Conservation (phyloP, 2,113 vertebrate genomes). For the Illadopsis cleaveri region DNA sequence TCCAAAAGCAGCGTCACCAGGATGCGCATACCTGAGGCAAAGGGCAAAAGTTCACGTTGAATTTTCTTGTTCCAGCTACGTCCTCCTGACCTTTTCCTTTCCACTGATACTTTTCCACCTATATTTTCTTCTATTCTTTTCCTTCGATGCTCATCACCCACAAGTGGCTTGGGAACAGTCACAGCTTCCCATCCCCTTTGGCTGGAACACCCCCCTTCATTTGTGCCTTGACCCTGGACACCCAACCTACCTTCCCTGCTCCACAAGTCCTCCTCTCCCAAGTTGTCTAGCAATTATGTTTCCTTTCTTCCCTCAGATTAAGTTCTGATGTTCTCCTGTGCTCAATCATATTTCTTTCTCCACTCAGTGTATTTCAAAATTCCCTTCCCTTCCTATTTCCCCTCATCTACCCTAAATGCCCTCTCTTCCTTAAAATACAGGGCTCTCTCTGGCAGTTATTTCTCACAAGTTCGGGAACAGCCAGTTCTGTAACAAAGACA, state of each 20-base stretch:
- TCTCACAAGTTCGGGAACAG: constrained; percentile 51
- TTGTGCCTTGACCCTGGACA: not conserved
- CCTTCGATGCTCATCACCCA: not conserved
- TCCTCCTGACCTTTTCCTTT: not conserved
- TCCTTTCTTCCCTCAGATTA: not conserved
- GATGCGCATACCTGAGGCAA: constrained; percentile 86
- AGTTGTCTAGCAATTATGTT: not conserved
- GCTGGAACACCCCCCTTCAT: not conserved
- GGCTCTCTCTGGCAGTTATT: constrained; percentile 40
- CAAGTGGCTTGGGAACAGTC: not conserved
- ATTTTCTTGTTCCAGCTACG: not conserved
- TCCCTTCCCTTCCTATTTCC: not conserved
- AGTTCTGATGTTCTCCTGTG: not conserved
- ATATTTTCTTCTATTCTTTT: not conserved
- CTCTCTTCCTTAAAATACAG: constrained; percentile 20
- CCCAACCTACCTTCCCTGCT: not conserved
- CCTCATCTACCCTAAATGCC: constrained; percentile 19
- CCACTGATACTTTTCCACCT: not conserved
- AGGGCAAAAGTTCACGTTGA: not conserved
- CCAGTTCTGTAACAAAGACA: constrained; percentile 63
- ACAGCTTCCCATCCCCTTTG: not conserved
- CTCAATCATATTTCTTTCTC: not conserved
- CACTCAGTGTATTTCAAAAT: not conserved
- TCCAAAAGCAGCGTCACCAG: constrained; percentile 88
- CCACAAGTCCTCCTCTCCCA: not conserved